A percentile compares a stretch with the other conserved stretches of the same genome.
Evolutionary conservation across 2,888 invertebrate genomes (phyloP).

Genomic region (Drosophila mettleri): DNA sequence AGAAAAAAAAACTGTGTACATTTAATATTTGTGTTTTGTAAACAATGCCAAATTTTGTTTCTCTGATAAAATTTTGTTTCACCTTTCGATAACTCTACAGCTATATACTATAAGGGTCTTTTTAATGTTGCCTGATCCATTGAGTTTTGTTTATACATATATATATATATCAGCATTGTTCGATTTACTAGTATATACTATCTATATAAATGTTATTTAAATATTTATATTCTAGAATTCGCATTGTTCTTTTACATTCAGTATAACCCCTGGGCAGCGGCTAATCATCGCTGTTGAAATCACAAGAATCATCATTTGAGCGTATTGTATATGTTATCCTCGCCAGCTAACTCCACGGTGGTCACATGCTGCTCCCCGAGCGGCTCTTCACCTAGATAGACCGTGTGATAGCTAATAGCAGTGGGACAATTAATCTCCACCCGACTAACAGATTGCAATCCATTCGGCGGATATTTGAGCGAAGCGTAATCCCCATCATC

Average conservation of each 20-base stretch:
- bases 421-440: conserved; percentile 83
- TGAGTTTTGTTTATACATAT: conserved; percentile 19
- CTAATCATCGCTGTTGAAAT: conserved; percentile 83
- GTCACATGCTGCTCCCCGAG: conserved; percentile 76
- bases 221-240: conserved; percentile 32
- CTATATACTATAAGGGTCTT: conserved; percentile 33
- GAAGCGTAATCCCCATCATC: conserved; percentile 82
- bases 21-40: background rate
- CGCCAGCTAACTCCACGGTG: conserved; percentile 75
- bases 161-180: conserved; percentile 28
- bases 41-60: conserved; percentile 1
- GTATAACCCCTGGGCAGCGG: conserved; percentile 76
- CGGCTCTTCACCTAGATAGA: conserved; percentile 81
- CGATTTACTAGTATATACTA: conserved; percentile 18
- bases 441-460: conserved; percentile 81
- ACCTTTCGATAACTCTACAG: conserved; percentile 8
- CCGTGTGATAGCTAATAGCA: conserved; percentile 80
- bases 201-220: conserved; percentile 20
- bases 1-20: background rate
- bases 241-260: conserved; percentile 58
- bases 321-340: conserved; percentile 85
- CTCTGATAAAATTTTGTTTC: conserved; percentile 2
- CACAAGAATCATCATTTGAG: conserved; percentile 85
- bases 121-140: conserved; percentile 20
- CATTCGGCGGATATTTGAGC: conserved; percentile 68